Evolutionary conservation across 2,888 invertebrate species (phyloP), one percentile per base, ranked within the genome.

Genomic region (Drosophila infuscata): DNA sequence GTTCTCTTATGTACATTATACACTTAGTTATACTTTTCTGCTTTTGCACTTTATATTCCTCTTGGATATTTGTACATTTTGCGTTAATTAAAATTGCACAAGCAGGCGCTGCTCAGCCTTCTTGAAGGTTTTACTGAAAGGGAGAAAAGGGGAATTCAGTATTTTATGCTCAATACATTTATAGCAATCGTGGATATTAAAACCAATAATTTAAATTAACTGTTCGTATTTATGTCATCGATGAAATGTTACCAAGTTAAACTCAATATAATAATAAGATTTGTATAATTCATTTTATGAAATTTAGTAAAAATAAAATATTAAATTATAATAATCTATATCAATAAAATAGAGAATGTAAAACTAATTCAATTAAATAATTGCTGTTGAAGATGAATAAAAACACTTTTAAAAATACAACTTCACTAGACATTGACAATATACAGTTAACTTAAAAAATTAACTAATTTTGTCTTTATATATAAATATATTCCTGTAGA

Each of bases 21-120:
- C 74, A 78, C 64, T 79, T 66, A 43, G 46, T 36, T 49, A 51
- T 61, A 53, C 29, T 53, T 41, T 54, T 46, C 12, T 46, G 43
- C 35, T 49, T 25, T 49, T 49, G 52, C 71, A 68, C 35, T 79
- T 66, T 49, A 66, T 70, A 76, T 80, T 70, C 69, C 56, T 17
- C 52, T 73, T 56, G 76, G 56, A 70, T 82, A 75, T 75, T 74
- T 82, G 74, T 66, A 74, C 77, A 77, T 68, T 83, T 83, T 74
- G 79, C 56, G 84, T 83, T 83, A 83, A 83, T 83, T 83, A 83
- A 83, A 81, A 83, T 76, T 83, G 75, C 77, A 77, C 74, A 81
- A 79, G 73, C 69, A 66, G 49, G 7, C 38, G 63, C 68, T 63
- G 62, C 49, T 63, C 56, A 60, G 49, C 12, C 35, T 5, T 12